Conservation (phyloP, 2,888 invertebrate genomes). For the Xestobium rufovillosum region DNA sequence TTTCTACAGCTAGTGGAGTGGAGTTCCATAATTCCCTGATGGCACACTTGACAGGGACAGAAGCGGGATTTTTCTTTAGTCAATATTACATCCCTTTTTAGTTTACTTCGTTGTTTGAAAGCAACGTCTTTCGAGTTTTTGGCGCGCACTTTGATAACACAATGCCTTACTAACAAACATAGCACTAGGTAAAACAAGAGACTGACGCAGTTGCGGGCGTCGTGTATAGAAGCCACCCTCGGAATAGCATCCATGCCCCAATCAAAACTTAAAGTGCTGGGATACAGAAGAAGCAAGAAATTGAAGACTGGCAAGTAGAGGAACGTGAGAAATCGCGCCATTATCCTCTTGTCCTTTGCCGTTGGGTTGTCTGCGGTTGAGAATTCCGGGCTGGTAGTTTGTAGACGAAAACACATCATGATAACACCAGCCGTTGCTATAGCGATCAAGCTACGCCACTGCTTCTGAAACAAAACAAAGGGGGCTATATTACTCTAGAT, state of each 20-base stretch:
- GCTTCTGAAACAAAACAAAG: constrained; percentile 52
- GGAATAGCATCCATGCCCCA: constrained; percentile 99
- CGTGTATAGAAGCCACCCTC: constrained; percentile 67
- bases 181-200: constrained; percentile 62
- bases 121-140: constrained; percentile 5
- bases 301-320: constrained; percentile 88
- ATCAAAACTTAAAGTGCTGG: constrained; percentile 87
- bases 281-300: constrained; percentile 78
- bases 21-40: constrained; percentile 56
- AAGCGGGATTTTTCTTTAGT: constrained; percentile 23
- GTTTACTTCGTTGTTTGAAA: background rate
- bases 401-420: constrained; percentile 68
- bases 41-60: constrained; percentile 60
- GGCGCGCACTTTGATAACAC: constrained; percentile 17
- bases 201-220: constrained; percentile 71
- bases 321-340: constrained; percentile 84
- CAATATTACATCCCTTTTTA: constrained; percentile 1
- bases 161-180: constrained; percentile 24
- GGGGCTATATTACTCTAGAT: too few species aligned
- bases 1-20: constrained; percentile 64
- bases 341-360: constrained; percentile 71
- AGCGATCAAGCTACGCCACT: constrained; percentile 62
- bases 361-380: constrained; percentile 95
- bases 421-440: constrained; percentile 59
- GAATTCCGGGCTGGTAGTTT: constrained; percentile 72